These are phyloP conservation scores for Dusona sp. DNA, from an alignment of 2,888 invertebrate species.

Conservation along the genomic window DNA sequence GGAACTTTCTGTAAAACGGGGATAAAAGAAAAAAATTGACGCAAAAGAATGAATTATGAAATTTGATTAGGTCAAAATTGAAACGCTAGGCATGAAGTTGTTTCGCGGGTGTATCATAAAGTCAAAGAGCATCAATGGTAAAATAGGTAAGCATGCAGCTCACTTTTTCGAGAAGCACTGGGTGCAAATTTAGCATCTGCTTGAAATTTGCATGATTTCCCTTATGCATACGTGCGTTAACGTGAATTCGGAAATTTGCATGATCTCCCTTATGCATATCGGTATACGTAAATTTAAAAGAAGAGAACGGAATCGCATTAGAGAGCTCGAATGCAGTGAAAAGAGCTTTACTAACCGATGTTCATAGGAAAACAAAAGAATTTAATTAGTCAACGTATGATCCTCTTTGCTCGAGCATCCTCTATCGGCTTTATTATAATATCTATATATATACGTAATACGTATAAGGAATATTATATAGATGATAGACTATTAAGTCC, in stretches of 20 bases:
- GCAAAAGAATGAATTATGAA: not conserved
- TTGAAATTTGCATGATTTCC: conserved; percentile 20
- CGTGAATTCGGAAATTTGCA: not conserved
- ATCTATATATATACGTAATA: not conserved
- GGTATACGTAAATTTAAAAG: conserved; percentile 2
- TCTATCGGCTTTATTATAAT: not conserved
- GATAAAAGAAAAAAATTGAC: not conserved
- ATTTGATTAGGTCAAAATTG: not conserved
- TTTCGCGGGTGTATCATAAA: not conserved
- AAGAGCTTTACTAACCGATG: conserved; percentile 1
- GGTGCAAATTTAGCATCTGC: conserved; percentile 5
- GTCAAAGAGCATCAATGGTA: not conserved
- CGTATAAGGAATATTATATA: not conserved
- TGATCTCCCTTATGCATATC: conserved; percentile 13
- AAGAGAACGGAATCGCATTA: not conserved
- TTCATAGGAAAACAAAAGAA: conserved; percentile 7
- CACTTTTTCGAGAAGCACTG: not conserved
- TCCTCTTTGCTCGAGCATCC: conserved; percentile 6
- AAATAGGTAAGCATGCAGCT: conserved; percentile 2
- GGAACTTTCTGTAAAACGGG: not conserved
- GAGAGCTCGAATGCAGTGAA: not conserved
- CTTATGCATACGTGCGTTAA: conserved; percentile 10
- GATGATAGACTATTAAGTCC: conserved; percentile 2
- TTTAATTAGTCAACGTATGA: conserved; percentile 19
- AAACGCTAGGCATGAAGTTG: not conserved